These are phyloP conservation scores for Siniperca scherzeri DNA, from an alignment of 2,797 vertebrate genomes.

Conservation along the genomic window DNA sequence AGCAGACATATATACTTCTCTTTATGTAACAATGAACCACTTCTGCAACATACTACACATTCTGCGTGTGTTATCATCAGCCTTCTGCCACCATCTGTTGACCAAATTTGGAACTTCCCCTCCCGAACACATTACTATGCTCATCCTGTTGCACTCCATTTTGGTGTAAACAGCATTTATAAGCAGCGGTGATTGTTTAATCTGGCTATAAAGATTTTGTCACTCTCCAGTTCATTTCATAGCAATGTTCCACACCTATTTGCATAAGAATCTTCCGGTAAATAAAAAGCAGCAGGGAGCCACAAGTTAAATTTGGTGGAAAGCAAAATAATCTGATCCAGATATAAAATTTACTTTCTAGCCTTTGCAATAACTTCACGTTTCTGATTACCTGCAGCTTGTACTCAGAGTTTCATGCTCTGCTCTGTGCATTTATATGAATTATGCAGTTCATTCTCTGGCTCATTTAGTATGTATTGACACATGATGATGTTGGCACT, in stretches of 20 bases:
- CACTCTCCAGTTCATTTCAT: conserved; percentile 31
- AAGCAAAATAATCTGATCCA: conserved; percentile 20
- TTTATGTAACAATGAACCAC: conserved; percentile 40
- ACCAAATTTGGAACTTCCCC: conserved; percentile 69
- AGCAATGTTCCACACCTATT: conserved; percentile 3
- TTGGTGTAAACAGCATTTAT: conserved; percentile 36
- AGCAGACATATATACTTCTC: conserved; percentile 13
- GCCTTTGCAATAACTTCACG: neutral
- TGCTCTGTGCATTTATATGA: conserved; percentile 32
- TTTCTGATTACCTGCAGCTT: conserved; percentile 3
- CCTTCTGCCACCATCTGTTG: conserved; percentile 84
- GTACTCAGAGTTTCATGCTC: neutral
- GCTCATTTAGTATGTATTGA: conserved; percentile 50
- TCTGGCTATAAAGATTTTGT: conserved; percentile 6
- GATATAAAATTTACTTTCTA: neutral
- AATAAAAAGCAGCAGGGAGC: conserved; percentile 30
- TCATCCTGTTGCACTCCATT: conserved; percentile 48
- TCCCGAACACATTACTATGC: conserved; percentile 26
- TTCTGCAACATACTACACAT: conserved; percentile 27
- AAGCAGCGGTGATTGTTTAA: conserved; percentile 25
- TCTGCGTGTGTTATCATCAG: conserved; percentile 48
- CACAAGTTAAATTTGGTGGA: conserved; percentile 12
- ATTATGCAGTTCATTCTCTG: conserved; percentile 42
- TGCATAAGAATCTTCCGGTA: conserved; percentile 9
- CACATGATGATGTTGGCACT: conserved; percentile 67